Evolutionary conservation across 2,113 vertebrate genomes (phyloP), one percentile per base, ranked within the genome.

Genomic region (Istiophorus platypterus): DNA sequence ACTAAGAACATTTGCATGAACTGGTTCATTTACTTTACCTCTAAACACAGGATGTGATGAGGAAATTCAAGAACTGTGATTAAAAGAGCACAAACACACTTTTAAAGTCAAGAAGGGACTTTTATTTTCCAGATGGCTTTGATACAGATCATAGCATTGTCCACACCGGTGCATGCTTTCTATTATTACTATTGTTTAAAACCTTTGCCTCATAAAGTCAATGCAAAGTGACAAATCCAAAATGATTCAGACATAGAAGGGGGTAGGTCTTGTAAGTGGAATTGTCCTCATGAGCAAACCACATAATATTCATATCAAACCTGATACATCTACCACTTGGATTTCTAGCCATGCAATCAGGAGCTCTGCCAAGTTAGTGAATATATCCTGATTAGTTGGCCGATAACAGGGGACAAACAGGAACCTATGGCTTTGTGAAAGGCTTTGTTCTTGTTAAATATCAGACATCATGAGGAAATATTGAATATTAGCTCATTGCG

Each of bases 221-320:
- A 94, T 90, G 84, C 79, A 88, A 92, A 87, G 91, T 85, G 93
- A 94, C 91, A 93, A 91, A 92, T 90, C 88, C 72, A 78, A 85
- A 78, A 69, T 54, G 18, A 77, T 86, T 92, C 49, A 37, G 75
- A 85, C 63, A 78, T 80, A 88, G 63, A 76, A 72, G 56, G 41
- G 74, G 78, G 82, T 45, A 52, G 79, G 59, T 78, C 72, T 82
- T 72, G 85, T 78, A 87, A 76, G 90, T 92, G 88, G 84, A 93
- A 90, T 87, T 82, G 88, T 92, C 91, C 91, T 92, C 82, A 58
- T 80, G 82, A 89, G 91, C 74, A 91, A 88, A 90, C 89, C 86
- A 26, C 89, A 88, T 82, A 84, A 73, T 90, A 88, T 87, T 90
- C 76, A 88, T 82, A 93, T 93, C 89, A 90, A 92, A 85, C 72